phyloP scores from a whole-genome alignment of 2,797 vertebrate species.

The Otolemur crassicaudatus region DNA sequence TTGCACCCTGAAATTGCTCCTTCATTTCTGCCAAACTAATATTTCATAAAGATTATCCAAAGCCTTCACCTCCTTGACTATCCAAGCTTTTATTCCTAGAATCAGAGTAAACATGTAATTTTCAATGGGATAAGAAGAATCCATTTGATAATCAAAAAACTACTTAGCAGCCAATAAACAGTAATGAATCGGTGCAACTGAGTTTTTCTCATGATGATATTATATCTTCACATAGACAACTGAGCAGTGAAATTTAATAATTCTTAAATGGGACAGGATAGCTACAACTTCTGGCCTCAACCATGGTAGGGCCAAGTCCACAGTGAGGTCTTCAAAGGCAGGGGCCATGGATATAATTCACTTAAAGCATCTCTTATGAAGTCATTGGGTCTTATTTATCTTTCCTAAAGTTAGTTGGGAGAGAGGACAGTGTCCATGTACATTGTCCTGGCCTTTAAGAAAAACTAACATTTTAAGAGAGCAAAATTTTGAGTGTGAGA shows the following conservation, averaged over 20 bases:
- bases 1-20: background rate
- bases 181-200: background rate
- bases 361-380: constrained; percentile 28
- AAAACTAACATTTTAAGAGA: background rate
- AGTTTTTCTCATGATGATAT: constrained; percentile 22
- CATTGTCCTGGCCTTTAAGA: background rate
- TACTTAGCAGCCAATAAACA: background rate
- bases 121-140: constrained; percentile 43
- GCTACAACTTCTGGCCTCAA: background rate
- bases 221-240: background rate
- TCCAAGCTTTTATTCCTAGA: background rate
- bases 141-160: constrained; percentile 15
- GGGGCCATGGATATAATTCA: background rate
- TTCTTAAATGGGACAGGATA: background rate
- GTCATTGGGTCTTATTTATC: fast-evolving
- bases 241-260: constrained; percentile 63
- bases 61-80: background rate
- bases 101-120: constrained; percentile 6
- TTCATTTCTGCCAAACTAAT: background rate
- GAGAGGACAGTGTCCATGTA: background rate
- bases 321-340: background rate
- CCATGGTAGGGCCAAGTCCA: constrained; percentile 23
- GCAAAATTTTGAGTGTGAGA: constrained; percentile 14
- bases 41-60: background rate
- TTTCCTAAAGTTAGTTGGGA: background rate